A percentile compares a stretch with the other conserved stretches of the same genome.
These are phyloP conservation scores for Mythimna ferrago DNA, from an alignment of 2,888 invertebrate genomes.

Conservation along the genomic window DNA sequence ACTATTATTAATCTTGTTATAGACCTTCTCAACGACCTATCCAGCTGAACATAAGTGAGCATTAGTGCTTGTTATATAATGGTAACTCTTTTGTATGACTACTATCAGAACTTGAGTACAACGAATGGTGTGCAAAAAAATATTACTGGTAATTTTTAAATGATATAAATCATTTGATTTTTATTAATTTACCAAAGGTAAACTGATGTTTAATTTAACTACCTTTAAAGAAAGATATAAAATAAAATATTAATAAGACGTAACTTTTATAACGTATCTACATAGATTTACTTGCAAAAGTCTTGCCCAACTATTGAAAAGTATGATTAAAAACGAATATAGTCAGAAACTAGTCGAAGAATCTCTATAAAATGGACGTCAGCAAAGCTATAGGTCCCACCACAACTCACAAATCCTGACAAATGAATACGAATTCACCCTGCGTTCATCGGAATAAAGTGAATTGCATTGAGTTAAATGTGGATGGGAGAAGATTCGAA, in stretches of 20 bases:
- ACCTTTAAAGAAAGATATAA: too few relatives aligned
- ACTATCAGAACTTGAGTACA: not conserved
- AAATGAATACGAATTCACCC: not conserved
- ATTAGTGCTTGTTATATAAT: conserved; percentile 3
- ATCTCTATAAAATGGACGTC: not conserved
- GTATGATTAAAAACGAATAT: not conserved
- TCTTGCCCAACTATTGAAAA: not conserved
- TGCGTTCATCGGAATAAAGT: not conserved
- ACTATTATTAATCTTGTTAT: conserved; percentile 29
- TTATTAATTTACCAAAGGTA: too few relatives aligned
- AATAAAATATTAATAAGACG: not conserved
- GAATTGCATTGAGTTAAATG: not conserved
- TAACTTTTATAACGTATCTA: not conserved
- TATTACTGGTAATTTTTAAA: not conserved
- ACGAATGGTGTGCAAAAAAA: not conserved
- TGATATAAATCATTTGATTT: not conserved
- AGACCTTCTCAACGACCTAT: conserved; percentile 11
- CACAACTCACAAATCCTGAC: not conserved
- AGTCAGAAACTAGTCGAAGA: not conserved
- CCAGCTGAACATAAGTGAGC: not conserved
- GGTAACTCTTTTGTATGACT: not conserved
- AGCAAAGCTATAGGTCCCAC: not conserved
- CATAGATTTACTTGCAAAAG: not conserved
- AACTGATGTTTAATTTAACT: not conserved
- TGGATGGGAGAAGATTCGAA: not conserved